Evolutionary conservation across 2,888 invertebrate species (phyloP).

Genomic region (Macropis europaea): DNA sequence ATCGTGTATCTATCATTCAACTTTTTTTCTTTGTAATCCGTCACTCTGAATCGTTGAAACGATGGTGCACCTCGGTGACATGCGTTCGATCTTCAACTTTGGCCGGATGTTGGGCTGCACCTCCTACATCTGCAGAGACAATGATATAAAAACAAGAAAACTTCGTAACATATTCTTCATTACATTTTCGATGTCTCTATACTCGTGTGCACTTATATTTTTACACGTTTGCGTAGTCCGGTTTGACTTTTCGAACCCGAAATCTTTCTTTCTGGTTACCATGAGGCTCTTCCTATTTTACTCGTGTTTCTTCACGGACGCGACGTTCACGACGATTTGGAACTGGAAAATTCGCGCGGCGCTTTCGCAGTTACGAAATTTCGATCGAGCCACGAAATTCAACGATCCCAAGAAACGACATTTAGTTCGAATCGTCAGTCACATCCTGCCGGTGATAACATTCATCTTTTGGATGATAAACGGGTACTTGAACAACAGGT

Average conservation of each 20-base stretch:
- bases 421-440: conserved; percentile 17
- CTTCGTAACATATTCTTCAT: conserved; percentile 51
- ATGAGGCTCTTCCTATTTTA: conserved; percentile 52
- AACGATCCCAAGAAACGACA: neutral
- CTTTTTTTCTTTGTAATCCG: no score
- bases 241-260: conserved; percentile 28
- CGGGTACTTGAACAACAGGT: conserved; percentile 61
- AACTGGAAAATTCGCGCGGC: conserved; percentile 54
- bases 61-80: conserved; percentile 55
- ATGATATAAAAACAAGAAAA: conserved; percentile 53
- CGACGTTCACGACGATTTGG: conserved; percentile 43
- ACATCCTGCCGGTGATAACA: conserved; percentile 11
- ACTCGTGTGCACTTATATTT: conserved; percentile 11
- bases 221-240: conserved; percentile 43
- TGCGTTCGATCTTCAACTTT: conserved; percentile 54
- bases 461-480: conserved; percentile 52
- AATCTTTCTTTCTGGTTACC: conserved; percentile 40
- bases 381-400: conserved; percentile 54
- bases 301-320: conserved; percentile 55
- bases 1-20: no score
- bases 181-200: conserved; percentile 30
- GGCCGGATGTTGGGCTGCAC: conserved; percentile 59
- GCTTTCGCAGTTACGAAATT: conserved; percentile 52
- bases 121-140: conserved; percentile 42
- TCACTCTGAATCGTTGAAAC: no score